Percentiles rank a stretch among this genome's conserved stretches.
phyloP scores from a whole-genome alignment of 35 echinoderm and acorn worm species.

The Lytechinus variegatus region DNA sequence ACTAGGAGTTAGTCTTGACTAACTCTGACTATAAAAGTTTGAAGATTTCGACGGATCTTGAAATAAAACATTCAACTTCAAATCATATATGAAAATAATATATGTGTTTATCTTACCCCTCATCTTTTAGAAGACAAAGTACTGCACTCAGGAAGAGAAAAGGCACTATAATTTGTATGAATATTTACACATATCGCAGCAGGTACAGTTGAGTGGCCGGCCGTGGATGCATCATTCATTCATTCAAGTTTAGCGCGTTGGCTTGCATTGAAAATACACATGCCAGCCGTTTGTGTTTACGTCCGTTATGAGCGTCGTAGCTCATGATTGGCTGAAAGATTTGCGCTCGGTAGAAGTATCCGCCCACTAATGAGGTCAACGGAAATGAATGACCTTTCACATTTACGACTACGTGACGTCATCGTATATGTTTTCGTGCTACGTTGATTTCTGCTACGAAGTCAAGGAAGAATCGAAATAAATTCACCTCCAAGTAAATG shows the following conservation, averaged over 20 bases:
- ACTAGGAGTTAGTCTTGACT: too few relatives aligned
- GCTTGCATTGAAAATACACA: slow-evolving; percentile 53
- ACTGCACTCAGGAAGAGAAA: neutral
- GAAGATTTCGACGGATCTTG: too few relatives aligned
- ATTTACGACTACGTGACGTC: slow-evolving; percentile 50
- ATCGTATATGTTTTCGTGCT: slow-evolving; percentile 59
- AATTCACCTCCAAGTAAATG: neutral
- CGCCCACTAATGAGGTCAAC: slow-evolving; percentile 36
- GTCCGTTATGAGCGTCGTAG: slow-evolving; percentile 59
- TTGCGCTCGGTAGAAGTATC: slow-evolving; percentile 29
- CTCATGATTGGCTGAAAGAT: slow-evolving; percentile 55
- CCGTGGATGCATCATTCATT: neutral
- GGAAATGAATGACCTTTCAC: slow-evolving; percentile 56
- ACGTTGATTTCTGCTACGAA: slow-evolving; percentile 7
- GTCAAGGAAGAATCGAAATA: neutral
- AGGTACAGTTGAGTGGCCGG: neutral
- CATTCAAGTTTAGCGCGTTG: slow-evolving; percentile 44
- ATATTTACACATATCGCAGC: neutral
- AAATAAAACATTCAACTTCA: neutral
- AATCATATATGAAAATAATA: neutral
- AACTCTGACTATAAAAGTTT: too few relatives aligned
- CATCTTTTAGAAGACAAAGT: neutral
- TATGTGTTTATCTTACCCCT: neutral
- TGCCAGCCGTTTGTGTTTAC: slow-evolving; percentile 62
- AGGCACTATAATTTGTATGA: neutral